Percentiles rank a stretch among this genome's conserved stretches.
These are phyloP conservation scores for Fistularia commersonii DNA, from an alignment of 2,797 vertebrate species.

Conservation along the genomic window DNA sequence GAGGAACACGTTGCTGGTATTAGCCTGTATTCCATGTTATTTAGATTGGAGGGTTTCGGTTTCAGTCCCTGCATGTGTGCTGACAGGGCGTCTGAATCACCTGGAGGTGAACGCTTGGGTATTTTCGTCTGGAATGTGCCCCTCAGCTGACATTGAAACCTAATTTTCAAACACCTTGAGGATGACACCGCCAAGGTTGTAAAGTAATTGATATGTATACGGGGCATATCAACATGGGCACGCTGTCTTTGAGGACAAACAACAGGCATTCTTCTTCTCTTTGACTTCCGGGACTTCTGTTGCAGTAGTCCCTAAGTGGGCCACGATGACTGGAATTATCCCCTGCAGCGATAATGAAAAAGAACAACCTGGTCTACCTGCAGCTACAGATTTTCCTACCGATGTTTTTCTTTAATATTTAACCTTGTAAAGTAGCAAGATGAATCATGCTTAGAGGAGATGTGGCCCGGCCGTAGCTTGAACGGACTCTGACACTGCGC, in stretches of 20 bases:
- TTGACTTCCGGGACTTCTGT: slow-evolving; percentile 30
- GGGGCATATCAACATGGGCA: slow-evolving; percentile 53
- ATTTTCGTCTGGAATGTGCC: slow-evolving; percentile 53
- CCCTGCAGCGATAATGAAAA: slow-evolving; percentile 48
- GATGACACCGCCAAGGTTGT: slow-evolving; percentile 57
- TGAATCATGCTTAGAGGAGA: slow-evolving; percentile 42
- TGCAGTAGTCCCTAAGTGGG: slow-evolving; percentile 29
- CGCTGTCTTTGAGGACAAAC: slow-evolving; percentile 63
- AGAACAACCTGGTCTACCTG: slow-evolving; percentile 41
- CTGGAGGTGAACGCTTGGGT: slow-evolving; percentile 51
- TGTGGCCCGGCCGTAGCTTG: slow-evolving; percentile 29
- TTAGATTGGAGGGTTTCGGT: slow-evolving; percentile 47
- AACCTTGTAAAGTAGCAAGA: slow-evolving; percentile 46
- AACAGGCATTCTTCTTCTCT: slow-evolving; percentile 37
- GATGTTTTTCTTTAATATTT: slow-evolving; percentile 37
- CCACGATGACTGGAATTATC: slow-evolving; percentile 37
- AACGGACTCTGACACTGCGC: slow-evolving; percentile 24
- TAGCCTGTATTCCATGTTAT: slow-evolving; percentile 53
- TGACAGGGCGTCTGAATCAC: slow-evolving; percentile 34
- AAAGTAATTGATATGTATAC: slow-evolving; percentile 73
- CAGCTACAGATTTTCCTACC: slow-evolving; percentile 30
- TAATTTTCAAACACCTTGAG: slow-evolving; percentile 72
- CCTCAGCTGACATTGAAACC: slow-evolving; percentile 70
- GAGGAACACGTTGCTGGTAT: slow-evolving; percentile 56
- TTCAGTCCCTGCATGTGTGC: slow-evolving; percentile 36